Conservation (phyloP, 2,113 vertebrate genomes). For the Heterocephalus glaber region DNA sequence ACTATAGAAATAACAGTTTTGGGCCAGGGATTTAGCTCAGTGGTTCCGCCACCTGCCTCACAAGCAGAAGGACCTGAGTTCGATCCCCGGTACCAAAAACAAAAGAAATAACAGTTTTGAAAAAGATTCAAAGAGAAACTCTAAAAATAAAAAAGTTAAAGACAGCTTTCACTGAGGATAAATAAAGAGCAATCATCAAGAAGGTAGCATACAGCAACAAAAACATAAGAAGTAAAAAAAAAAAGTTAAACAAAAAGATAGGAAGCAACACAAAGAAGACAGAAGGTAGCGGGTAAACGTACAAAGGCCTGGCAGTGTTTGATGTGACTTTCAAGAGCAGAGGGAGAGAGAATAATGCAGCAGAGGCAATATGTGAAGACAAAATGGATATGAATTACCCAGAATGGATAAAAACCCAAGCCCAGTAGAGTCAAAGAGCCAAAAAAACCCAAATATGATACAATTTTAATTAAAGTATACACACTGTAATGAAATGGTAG, state of each 20-base stretch:
- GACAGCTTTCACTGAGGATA: background rate
- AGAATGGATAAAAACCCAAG: background rate
- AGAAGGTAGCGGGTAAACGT: background rate
- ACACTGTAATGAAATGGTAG: background rate
- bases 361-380: background rate
- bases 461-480: conserved; percentile 7
- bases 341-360: background rate
- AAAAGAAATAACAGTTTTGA: too few species aligned
- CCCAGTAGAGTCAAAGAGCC: background rate
- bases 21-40: too few species aligned
- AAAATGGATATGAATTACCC: background rate
- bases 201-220: background rate
- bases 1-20: background rate
- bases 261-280: background rate
- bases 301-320: background rate
- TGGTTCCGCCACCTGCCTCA: too few species aligned
- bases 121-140: conserved; percentile 32
- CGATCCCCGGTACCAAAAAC: too few species aligned
- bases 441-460: background rate
- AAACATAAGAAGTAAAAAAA: too few species aligned
- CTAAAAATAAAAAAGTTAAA: background rate
- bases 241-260: background rate
- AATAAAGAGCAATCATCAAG: background rate
- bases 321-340: background rate
- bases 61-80: too few species aligned